Evolutionary conservation across 2,888 invertebrate genomes (phyloP).

Genomic region (Nebria salina): DNA sequence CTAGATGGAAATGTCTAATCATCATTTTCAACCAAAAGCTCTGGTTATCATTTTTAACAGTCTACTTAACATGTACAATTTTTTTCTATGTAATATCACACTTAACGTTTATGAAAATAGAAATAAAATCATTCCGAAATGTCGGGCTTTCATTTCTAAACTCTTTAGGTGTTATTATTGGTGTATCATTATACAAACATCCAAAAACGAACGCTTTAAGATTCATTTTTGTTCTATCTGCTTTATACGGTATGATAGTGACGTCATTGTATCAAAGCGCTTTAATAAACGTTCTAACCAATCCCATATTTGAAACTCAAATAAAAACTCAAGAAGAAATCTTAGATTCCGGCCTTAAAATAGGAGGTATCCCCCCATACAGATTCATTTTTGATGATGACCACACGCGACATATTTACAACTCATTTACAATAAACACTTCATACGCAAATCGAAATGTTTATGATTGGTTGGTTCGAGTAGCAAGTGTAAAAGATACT

Average conservation of each 20-base stretch:
- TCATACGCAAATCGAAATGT: conserved; percentile 48
- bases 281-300: conserved; percentile 67
- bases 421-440: conserved; percentile 49
- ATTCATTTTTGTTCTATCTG: conserved; percentile 66
- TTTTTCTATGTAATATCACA: conserved; percentile 48
- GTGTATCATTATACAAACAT: conserved; percentile 64
- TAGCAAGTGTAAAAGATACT: conserved; percentile 49
- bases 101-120: background rate
- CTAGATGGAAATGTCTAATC: conserved; percentile 66
- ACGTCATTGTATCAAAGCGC: conserved; percentile 69
- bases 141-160: conserved; percentile 49
- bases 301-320: conserved; percentile 67
- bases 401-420: conserved; percentile 48
- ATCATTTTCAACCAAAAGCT: conserved; percentile 64
- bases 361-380: conserved; percentile 62
- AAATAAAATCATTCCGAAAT: conserved; percentile 40
- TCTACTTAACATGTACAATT: conserved; percentile 55
- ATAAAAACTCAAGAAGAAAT: conserved; percentile 66
- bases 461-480: conserved; percentile 50
- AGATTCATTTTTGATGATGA: conserved; percentile 58
- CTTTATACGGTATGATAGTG: conserved; percentile 66
- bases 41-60: conserved; percentile 63
- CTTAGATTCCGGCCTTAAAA: conserved; percentile 62
- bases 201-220: conserved; percentile 65
- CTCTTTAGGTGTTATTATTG: conserved; percentile 61